Evolutionary conservation across 1,140 invertebrate species (phyloP), one percentile per base, ranked within the genome.

Genomic region (Hyposmocoma kahamanoa): DNA sequence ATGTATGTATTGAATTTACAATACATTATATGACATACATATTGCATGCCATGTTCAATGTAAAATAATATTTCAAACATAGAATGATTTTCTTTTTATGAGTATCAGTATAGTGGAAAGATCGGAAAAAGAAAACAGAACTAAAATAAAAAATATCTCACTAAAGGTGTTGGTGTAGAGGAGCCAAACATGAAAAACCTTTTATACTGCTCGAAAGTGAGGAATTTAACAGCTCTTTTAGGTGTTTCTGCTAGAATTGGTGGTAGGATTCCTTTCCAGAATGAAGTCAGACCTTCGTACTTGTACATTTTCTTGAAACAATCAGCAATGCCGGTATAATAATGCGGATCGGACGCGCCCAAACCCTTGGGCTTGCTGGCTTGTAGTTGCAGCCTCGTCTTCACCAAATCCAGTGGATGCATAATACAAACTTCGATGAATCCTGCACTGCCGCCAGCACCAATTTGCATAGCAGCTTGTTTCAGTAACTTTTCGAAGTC

Each of bases 391-490:
- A 87, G 55, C 49, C 85, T 76, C 18, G 96, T 98, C 88, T 98
- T 98, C 0, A 98, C 91, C 46, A 98, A 85, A 86, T 98, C 96
- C 70, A 98, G 87, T 1, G 96, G 97, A 87, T 98, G 96, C 96
- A 98, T 98, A 47, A 98, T 93, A 69, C 94, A 97, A 41, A 97
- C 95, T 90, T 98, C 97, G 11, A 97, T 90, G 83, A 98, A 97
- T 55, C 96, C 95, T 59, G 96, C 96, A 55, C 94, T 95, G 49
- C 96, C 96, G 49, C 96, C 96, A 59, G 96, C 92, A 24, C 91
- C 90, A 62, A 97, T 92, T 88, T 97, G 95, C 75, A 97, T 92
- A 1, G 88, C 90, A 42, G 93, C 94, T 73, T 93, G 88, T 78
- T 92, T 93, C 24, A 90, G 67, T 47, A 90, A 60, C 49, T 80